A percentile compares a stretch with the other conserved stretches of the same genome.
These are phyloP conservation scores for Steinernema hermaphroditum DNA, from an alignment of 2,888 invertebrate genomes.

Conservation along the genomic window DNA sequence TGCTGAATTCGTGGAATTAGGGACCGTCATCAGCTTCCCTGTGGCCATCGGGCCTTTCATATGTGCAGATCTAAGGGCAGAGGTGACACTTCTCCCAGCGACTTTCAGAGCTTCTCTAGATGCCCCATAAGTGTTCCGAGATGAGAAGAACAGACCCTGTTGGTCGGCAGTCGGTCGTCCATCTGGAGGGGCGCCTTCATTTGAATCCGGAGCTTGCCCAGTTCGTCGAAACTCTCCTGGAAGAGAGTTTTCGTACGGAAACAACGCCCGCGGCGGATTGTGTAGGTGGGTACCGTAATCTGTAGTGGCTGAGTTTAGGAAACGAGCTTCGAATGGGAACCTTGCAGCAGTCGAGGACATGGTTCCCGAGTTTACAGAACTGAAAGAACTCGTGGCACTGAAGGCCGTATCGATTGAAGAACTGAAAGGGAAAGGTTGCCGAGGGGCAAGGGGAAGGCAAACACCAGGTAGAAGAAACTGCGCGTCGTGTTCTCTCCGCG, in stretches of 20 bases:
- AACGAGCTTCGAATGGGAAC: slow-evolving; percentile 25
- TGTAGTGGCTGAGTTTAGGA: slow-evolving; percentile 25
- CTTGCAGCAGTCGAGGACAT: slow-evolving; percentile 42
- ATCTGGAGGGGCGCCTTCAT: slow-evolving; percentile 37
- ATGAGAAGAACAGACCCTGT: slow-evolving; percentile 29
- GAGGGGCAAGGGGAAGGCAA: background rate
- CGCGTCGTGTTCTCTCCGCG: slow-evolving; percentile 33
- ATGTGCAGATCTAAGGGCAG: too few relatives aligned
- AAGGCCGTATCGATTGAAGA: slow-evolving; percentile 42
- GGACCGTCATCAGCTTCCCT: too few relatives aligned
- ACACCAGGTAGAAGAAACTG: slow-evolving; percentile 34
- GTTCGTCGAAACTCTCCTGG: slow-evolving; percentile 43
- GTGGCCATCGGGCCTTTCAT: too few relatives aligned
- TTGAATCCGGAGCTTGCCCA: slow-evolving; percentile 41
- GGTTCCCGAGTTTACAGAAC: slow-evolving; percentile 42
- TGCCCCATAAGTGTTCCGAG: background rate
- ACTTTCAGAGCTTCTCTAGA: background rate
- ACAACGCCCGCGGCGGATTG: slow-evolving; percentile 43
- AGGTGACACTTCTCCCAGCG: too few relatives aligned
- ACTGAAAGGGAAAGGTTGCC: slow-evolving; percentile 29
- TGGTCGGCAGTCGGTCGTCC: slow-evolving; percentile 32
- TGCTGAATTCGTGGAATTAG: slow-evolving; percentile 36
- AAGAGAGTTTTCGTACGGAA: slow-evolving; percentile 38
- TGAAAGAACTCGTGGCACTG: slow-evolving; percentile 43
- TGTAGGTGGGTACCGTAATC: slow-evolving; percentile 42